Conservation (phyloP, 2,797 vertebrate species). For the Remorina albescens region DNA sequence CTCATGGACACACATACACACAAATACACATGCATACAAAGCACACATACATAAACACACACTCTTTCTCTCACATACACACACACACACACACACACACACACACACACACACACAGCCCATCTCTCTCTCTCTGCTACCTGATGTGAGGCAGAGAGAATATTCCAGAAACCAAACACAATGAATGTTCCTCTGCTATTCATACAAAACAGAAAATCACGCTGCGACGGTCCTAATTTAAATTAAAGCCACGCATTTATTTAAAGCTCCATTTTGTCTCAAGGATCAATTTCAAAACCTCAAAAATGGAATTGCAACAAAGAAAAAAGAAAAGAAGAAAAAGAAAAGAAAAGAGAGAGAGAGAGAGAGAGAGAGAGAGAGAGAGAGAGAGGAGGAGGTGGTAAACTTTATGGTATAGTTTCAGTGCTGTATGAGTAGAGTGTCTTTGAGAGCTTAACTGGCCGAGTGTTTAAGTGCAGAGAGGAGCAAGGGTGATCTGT, state of each 20-base stretch:
- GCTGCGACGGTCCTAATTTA: constrained; percentile 38
- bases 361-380: neutral
- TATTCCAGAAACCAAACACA: constrained; percentile 81
- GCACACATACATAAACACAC: constrained; percentile 50
- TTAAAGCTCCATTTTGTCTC: constrained; percentile 51
- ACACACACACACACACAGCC: constrained; percentile 42
- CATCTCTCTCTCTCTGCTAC: constrained; percentile 74
- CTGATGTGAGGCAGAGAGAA: constrained; percentile 79
- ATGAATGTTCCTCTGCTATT: constrained; percentile 70
- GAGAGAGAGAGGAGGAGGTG: neutral
- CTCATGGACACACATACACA: constrained; percentile 42
- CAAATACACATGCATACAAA: constrained; percentile 46
- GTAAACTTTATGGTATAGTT: constrained; percentile 53
- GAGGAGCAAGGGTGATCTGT: constrained; percentile 44
- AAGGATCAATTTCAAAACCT: constrained; percentile 43
- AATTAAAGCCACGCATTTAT: constrained; percentile 55
- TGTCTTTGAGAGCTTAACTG: constrained; percentile 43
- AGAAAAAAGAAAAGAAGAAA: no score
- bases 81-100: constrained; percentile 49
- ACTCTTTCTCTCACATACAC: constrained; percentile 16
- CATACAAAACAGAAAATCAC: constrained; percentile 56
- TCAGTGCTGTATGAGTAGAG: constrained; percentile 51
- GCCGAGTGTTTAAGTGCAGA: constrained; percentile 29
- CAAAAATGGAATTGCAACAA: neutral
- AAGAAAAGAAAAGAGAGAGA: no score